phyloP scores from a whole-genome alignment of 2,797 vertebrate species.

The Tympanoctomys barrerae region DNA sequence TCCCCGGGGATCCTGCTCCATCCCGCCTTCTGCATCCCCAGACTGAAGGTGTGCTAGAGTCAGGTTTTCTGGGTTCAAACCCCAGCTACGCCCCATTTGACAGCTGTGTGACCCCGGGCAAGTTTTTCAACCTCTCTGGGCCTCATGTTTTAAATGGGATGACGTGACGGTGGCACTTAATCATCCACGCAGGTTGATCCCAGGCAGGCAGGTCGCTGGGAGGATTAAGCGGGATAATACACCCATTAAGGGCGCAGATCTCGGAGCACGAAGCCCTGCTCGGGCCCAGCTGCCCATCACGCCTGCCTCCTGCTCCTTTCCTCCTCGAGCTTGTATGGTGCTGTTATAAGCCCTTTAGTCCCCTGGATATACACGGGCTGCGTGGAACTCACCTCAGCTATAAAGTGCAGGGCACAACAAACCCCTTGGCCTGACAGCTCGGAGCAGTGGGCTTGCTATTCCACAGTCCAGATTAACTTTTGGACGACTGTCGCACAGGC shows the following conservation, averaged over 20 bases:
- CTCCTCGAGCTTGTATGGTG: not conserved
- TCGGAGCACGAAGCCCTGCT: rapidly evolving
- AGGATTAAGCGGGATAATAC: not conserved
- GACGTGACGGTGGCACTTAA: no score
- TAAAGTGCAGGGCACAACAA: not conserved
- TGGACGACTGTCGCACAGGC: not conserved
- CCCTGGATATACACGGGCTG: no score
- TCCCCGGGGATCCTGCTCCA: not conserved
- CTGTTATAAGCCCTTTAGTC: not conserved
- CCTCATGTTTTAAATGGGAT: not conserved
- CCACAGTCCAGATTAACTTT: not conserved
- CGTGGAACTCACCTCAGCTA: rapidly evolving
- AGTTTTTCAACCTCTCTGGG: slow-evolving; percentile 44
- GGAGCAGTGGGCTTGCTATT: rapidly evolving
- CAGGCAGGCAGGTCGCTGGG: rapidly evolving
- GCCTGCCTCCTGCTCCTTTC: not conserved
- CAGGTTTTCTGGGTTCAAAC: not conserved
- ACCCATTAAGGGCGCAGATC: rapidly evolving
- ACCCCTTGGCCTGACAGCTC: not conserved
- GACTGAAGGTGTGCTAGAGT: not conserved
- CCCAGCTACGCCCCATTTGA: not conserved
- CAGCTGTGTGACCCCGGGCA: not conserved
- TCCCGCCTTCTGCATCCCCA: not conserved
- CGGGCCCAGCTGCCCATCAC: not conserved
- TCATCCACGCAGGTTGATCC: not conserved